A percentile compares a stretch with the other conserved stretches of the same genome.
Evolutionary conservation across 2,888 invertebrate species (phyloP).

Genomic region (Blastobasis lacticolella): DNA sequence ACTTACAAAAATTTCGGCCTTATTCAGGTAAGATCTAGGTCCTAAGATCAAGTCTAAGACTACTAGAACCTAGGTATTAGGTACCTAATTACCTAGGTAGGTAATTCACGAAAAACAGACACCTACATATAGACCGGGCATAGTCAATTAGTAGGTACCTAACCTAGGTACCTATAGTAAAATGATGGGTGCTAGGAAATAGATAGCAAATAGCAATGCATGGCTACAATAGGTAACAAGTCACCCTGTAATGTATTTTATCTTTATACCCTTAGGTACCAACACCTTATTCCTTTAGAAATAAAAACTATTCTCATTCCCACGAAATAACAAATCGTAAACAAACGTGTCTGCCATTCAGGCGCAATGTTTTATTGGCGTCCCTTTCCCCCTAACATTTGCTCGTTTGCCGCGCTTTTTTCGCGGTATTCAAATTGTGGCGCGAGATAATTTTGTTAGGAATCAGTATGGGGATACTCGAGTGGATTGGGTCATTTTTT

Average conservation of each 20-base stretch:
- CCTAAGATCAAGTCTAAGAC: too few relatives aligned
- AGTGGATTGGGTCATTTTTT: conserved; percentile 62
- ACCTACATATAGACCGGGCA: too few relatives aligned
- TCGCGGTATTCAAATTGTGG: conserved; percentile 70
- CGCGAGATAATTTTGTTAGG: conserved; percentile 65
- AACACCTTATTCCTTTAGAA: conserved; percentile 51
- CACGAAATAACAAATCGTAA: conserved; percentile 64
- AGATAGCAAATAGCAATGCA: too few relatives aligned
- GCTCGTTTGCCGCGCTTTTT: conserved; percentile 65
- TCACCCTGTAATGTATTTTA: conserved; percentile 43
- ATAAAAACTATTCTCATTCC: conserved; percentile 66
- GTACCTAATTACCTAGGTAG: too few relatives aligned
- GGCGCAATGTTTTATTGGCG: conserved; percentile 68
- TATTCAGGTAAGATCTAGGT: too few relatives aligned
- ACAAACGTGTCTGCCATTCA: conserved; percentile 63
- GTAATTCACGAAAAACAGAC: too few relatives aligned
- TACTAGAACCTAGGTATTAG: too few relatives aligned
- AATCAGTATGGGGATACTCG: conserved; percentile 51
- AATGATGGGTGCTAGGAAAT: too few relatives aligned
- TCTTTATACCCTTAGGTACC: conserved; percentile 37
- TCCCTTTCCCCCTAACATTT: conserved; percentile 59
- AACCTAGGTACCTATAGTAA: too few relatives aligned
- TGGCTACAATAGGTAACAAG: neutral
- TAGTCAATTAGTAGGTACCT: too few relatives aligned
- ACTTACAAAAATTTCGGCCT: too few relatives aligned